Evolutionary conservation across 2,888 invertebrate genomes (phyloP).

Genomic region (Nyleta sp.): DNA sequence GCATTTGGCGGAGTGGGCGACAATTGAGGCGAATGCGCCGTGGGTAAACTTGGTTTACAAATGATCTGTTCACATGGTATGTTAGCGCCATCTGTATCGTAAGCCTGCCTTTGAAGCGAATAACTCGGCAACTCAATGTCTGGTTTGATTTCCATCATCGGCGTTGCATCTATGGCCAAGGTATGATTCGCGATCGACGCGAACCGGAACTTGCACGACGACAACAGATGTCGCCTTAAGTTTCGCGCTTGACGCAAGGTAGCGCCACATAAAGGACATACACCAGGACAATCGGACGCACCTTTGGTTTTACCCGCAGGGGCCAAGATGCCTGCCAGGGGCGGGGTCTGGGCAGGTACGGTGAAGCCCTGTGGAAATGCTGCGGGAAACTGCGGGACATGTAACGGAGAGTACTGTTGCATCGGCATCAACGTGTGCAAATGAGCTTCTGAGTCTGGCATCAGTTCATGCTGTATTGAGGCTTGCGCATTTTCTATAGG

Average conservation of each 20-base stretch:
- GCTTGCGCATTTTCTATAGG: conserved; percentile 69
- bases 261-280: conserved; percentile 85
- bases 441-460: conserved; percentile 75
- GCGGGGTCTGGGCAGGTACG: conserved; percentile 44
- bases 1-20: conserved; percentile 70
- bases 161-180: conserved; percentile 69
- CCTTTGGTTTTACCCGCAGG: conserved; percentile 82
- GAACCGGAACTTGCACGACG: conserved; percentile 81
- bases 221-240: conserved; percentile 84
- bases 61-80: conserved; percentile 77
- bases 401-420: conserved; percentile 79
- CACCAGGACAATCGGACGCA: conserved; percentile 86
- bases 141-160: conserved; percentile 78
- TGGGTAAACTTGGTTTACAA: conserved; percentile 78
- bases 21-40: conserved; percentile 40
- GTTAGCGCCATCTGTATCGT: conserved; percentile 59
- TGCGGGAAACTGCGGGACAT: conserved; percentile 80
- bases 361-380: conserved; percentile 73
- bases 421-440: conserved; percentile 79
- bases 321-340: conserved; percentile 24
- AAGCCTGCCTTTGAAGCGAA: conserved; percentile 60
- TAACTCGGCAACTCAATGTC: conserved; percentile 75
- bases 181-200: conserved; percentile 73
- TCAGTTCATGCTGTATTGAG: conserved; percentile 71
- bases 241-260: conserved; percentile 85